Percentiles rank a stretch among this genome's conserved stretches.
These are phyloP conservation scores for Gryon sp. DNA, from an alignment of 1,140 invertebrate genomes.

Conservation along the genomic window DNA sequence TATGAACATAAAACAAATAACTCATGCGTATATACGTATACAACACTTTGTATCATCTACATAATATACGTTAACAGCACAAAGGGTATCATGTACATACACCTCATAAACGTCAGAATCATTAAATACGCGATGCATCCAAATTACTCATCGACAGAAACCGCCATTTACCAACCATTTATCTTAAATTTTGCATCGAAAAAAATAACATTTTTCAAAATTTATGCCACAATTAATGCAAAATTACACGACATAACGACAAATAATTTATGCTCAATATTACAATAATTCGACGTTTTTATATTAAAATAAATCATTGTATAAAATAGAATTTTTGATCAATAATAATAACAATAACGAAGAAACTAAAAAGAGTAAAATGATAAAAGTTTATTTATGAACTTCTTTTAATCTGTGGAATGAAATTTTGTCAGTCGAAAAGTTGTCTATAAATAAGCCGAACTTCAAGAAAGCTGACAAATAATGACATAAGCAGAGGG, in stretches of 20 bases:
- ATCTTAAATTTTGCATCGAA: conserved; percentile 3
- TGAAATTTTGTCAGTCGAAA: too few species aligned
- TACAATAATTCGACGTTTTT: too few species aligned
- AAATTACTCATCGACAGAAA: conserved; percentile 48
- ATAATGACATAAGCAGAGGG: conserved; percentile 1
- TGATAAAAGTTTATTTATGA: too few species aligned
- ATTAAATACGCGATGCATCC: conserved; percentile 41
- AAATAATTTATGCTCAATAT: background rate
- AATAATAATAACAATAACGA: too few species aligned
- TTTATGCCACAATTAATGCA: background rate
- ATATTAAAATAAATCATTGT: too few species aligned
- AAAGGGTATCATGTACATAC: conserved; percentile 47
- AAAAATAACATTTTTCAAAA: background rate
- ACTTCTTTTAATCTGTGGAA: too few species aligned
- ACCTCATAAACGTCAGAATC: conserved; percentile 47
- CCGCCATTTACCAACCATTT: conserved; percentile 17
- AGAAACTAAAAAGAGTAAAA: too few species aligned
- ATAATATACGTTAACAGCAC: conserved; percentile 43
- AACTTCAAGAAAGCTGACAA: too few species aligned
- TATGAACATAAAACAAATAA: background rate
- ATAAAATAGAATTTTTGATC: too few species aligned
- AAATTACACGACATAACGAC: background rate
- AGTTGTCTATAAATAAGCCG: too few species aligned
- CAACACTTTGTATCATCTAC: conserved; percentile 44
- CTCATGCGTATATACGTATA: background rate